Evolutionary conservation across 37 sponge, comb jelly and placozoan species (phyloP), one percentile per base, ranked within the genome.

Genomic region (Haliclona indistincta): DNA sequence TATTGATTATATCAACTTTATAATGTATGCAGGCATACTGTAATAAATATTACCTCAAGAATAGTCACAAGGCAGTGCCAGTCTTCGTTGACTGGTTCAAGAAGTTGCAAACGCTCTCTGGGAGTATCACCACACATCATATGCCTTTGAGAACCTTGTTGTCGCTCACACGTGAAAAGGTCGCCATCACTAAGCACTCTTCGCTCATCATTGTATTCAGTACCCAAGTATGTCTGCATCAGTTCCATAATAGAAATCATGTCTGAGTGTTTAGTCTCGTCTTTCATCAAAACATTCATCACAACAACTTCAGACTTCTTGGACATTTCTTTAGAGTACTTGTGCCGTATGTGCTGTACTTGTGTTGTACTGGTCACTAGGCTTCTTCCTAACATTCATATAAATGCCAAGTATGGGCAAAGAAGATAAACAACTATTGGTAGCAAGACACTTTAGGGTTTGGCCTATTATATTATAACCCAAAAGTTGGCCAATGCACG

Each of bases 331-430:
- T 52, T 37, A 2, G 71, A 71, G 55, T 79, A 71, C 20, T 51
- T 23, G 60, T 79, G 80, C 5, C 6, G 39, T 68, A 79, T 79
- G 25, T 79, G 67, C 4, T 70, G 28, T n/a, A n/a, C n/a, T n/a
- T n/a, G n/a, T n/a, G n/a, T n/a, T n/a, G n/a, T n/a, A n/a, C n/a
- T n/a, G n/a, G n/a, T n/a, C n/a, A n/a, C n/a, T n/a, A n/a, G n/a
- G n/a, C n/a, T n/a, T n/a, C n/a, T n/a, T n/a, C n/a, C n/a, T n/a
- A n/a, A n/a, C n/a, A n/a, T n/a, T n/a, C n/a, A n/a, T n/a, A n/a
- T n/a, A n/a, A n/a, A n/a, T n/a, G n/a, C n/a, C n/a, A n/a, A n/a
- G n/a, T n/a, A n/a, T n/a, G n/a, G n/a, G n/a, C n/a, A n/a, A n/a
- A n/a, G n/a, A n/a, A n/a, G n/a, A n/a, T n/a, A n/a, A n/a, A n/a